Base-by-base conservation (phyloP, 2,797 vertebrate species). In the Glossophaga mutica region DNA sequence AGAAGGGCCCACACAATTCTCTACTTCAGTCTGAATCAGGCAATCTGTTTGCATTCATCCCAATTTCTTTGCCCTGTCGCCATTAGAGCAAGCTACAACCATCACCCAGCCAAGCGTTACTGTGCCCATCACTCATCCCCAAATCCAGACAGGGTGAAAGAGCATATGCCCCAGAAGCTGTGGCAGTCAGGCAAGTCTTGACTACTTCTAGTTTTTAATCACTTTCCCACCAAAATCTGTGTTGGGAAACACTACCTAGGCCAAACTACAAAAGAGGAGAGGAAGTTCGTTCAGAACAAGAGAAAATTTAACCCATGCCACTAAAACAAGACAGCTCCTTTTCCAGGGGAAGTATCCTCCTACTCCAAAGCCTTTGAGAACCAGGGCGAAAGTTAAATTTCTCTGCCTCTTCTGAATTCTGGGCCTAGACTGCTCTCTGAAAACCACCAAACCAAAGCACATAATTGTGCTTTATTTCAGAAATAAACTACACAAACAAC, bases 381-480 rank as follows among this genome's bases (percentile, higher is more conserved):
- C 76, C 48, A 83, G 21, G 6, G 93, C 4, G 0, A 55, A 92
- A 70, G 26, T 57, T 50, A 50, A 77, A 65, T 68, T 55, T 86
- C 50, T 73, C 48, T 24, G 48, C 21, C 24, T 87, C 55, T 86
- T 62, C 48, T 88, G 32, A 73, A 59, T 29, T 94, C 76, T 52
- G 9, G 46, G 83, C 48, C 70, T 50, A 92, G 10, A 2, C 48
- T 87, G 65, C 11, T 18, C 3, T 18, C 37, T 84, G 14, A 87
- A 24, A 55, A 62, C 32, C 44, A 84, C 48, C 44, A 68, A 26
- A 57, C 21, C 21, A 55, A 59, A 59, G 57, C 24, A 59, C 59
- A 87, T 65, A 95, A 89, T 2, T n/a, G 65, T 55, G 73, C 81
- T 86, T 62, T 85, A 95, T 71, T 95, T 96, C 96, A 87, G 91